Evolutionary conservation across 1,140 invertebrate species (phyloP).

Genomic region (Orchesella cincta): DNA sequence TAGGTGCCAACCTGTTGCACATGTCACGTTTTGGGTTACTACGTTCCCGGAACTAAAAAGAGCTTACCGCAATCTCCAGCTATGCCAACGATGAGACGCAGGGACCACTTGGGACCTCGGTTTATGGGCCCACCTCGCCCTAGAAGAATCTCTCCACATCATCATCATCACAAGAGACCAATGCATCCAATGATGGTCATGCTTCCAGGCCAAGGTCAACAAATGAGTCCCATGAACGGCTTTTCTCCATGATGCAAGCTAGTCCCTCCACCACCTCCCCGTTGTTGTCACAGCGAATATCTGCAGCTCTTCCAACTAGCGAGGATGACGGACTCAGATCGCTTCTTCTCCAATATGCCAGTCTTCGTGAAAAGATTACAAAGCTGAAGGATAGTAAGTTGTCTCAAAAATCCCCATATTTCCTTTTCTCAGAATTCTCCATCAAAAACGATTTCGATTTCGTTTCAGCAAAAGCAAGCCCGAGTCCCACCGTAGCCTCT

Average conservation of each 20-base stretch:
- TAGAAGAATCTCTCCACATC: slow-evolving; percentile 54
- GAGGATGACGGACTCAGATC: slow-evolving; percentile 42
- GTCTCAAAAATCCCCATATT: background rate
- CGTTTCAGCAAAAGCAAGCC: background rate
- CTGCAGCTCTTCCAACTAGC: background rate
- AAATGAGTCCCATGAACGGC: slow-evolving; percentile 20
- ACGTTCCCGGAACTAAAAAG: slow-evolving; percentile 41
- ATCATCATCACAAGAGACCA: slow-evolving; percentile 52
- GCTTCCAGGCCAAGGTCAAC: slow-evolving; percentile 13
- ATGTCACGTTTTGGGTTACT: slow-evolving; percentile 74
- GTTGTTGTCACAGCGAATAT: background rate
- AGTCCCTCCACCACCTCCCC: background rate
- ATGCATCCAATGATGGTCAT: slow-evolving; percentile 28
- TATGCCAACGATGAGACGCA: slow-evolving; percentile 38
- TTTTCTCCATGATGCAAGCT: background rate
- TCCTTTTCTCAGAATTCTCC: background rate
- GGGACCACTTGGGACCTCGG: slow-evolving; percentile 39
- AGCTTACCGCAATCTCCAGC: slow-evolving; percentile 25
- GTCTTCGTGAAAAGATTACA: slow-evolving; percentile 47
- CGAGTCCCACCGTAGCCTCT: background rate
- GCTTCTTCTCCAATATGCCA: slow-evolving; percentile 46
- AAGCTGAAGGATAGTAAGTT: slow-evolving; percentile 40
- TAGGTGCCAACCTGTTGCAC: slow-evolving; percentile 79
- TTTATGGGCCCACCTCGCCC: slow-evolving; percentile 67
- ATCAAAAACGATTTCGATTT: background rate